Evolutionary conservation across 2,888 invertebrate genomes (phyloP).

Genomic region (Lasioglossum zephyrum): DNA sequence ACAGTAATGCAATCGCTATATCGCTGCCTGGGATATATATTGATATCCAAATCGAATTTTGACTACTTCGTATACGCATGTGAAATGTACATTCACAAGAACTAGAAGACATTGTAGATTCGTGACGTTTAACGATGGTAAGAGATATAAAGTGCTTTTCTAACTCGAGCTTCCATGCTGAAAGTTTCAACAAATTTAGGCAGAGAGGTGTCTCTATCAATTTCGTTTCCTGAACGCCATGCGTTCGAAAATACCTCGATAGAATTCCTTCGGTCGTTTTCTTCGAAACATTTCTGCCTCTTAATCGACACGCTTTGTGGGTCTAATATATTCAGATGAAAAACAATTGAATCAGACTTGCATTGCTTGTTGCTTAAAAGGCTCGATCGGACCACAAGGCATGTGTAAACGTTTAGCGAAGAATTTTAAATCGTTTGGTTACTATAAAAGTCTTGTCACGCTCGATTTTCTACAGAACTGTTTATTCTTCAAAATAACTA

Average conservation of each 20-base stretch:
- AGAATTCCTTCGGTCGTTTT: slow-evolving; percentile 21
- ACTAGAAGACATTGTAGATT: slow-evolving; percentile 35
- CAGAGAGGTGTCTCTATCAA: slow-evolving; percentile 15
- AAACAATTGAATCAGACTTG: neutral
- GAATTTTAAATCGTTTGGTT: slow-evolving; percentile 16
- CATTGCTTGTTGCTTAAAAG: neutral
- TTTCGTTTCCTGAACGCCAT: slow-evolving; percentile 3
- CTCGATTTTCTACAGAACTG: too few relatives aligned
- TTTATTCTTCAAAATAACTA: too few relatives aligned
- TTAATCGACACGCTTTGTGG: neutral
- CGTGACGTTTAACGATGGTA: slow-evolving; percentile 6
- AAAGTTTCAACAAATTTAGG: slow-evolving; percentile 27
- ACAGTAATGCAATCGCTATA: slow-evolving; percentile 46
- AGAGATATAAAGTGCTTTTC: slow-evolving; percentile 52
- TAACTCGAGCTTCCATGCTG: slow-evolving; percentile 40
- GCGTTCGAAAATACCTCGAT: slow-evolving; percentile 33
- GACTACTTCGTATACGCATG: slow-evolving; percentile 18
- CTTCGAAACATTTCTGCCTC: slow-evolving; percentile 14
- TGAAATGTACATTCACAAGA: slow-evolving; percentile 9
- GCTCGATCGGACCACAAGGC: neutral
- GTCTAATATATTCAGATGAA: neutral
- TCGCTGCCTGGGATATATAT: slow-evolving; percentile 16
- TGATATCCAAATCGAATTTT: slow-evolving; percentile 17
- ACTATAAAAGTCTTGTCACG: slow-evolving; percentile 3
- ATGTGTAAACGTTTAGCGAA: slow-evolving; percentile 36